phyloP scores from a whole-genome alignment of 2,888 invertebrate genomes.

The Lamproptera curius region DNA sequence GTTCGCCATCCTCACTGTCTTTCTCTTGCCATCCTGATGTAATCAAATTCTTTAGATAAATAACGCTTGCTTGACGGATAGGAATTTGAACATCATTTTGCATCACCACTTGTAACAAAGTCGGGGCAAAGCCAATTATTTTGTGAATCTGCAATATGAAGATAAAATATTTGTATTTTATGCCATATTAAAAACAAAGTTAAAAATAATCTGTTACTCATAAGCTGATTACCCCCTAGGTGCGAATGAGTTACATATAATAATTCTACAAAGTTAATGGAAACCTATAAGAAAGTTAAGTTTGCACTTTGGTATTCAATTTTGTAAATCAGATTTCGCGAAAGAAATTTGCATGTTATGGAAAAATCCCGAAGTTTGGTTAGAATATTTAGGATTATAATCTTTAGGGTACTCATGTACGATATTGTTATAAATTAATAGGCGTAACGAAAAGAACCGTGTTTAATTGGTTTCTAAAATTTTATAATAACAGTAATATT shows the following conservation, averaged over 20 bases:
- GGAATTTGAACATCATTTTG: conserved; percentile 92
- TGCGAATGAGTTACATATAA: too few relatives aligned
- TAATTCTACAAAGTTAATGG: too few relatives aligned
- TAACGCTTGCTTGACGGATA: conserved; percentile 96
- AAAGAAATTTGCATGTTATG: neutral
- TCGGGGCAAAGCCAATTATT: conserved; percentile 97
- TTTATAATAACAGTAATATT: neutral
- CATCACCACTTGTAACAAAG: conserved; percentile 96
- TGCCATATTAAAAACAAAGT: too few relatives aligned
- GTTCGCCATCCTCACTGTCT: conserved; percentile 84
- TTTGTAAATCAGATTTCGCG: too few relatives aligned
- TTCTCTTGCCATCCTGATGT: conserved; percentile 93
- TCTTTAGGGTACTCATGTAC: too few relatives aligned
- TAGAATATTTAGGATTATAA: conserved; percentile 23
- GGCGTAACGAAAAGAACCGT: too few relatives aligned
- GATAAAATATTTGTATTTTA: too few relatives aligned
- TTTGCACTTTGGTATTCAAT: too few relatives aligned
- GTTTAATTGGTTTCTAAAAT: conserved; percentile 3
- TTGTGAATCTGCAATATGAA: conserved; percentile 62
- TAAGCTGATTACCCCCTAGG: too few relatives aligned
- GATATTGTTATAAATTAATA: too few relatives aligned
- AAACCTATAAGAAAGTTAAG: too few relatives aligned
- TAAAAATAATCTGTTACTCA: too few relatives aligned
- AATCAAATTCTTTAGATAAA: conserved; percentile 97
- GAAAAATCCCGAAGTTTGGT: conserved; percentile 30